Base-by-base conservation (phyloP, 2,888 invertebrate species). In the Keiferia lycopersicella region DNA sequence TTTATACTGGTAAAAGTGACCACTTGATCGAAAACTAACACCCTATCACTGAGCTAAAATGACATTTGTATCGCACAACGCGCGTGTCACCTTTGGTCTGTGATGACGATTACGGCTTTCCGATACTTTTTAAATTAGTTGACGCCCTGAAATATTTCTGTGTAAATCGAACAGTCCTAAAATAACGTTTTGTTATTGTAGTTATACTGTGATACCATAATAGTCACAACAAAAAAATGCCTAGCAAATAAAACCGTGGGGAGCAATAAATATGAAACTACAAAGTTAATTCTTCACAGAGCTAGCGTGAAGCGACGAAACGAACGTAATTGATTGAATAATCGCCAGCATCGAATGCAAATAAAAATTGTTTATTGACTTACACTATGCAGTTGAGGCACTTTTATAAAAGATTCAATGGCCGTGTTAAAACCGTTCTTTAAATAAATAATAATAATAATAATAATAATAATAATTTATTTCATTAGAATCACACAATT, bases 321-420 rank as follows among this genome's bases (percentile, higher is more conserved):
- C 56, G 56, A 56, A 56, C 7, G 30, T 56, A 56, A 56, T 56
- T 56, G 56, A 56, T 56, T 56, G 56, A 56, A 56, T 56, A 34
- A 56, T 56, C 34, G 56, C 56, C 34, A 34, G 56, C 34, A 26
- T 34, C 56, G 30, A 34, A 34, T n/a, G 30, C 34, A 56, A 56
- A 30, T 56, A 56, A 65, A 68, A 65, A 68, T 66, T 68, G 66
- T 68, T 56, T 56, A 56, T 56, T 56, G 56, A 56, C 56, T 56
- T 34, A 34, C 56, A 34, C 56, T 56, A 56, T 56, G 56, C 56
- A 56, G 14, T 56, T 26, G 26, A 56, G 26, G 26, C 26, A 56
- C 56, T 56, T 56, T 56, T 56, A 56, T 56, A 56, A 56, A 56
- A 34, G 34, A 26, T 56, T 30, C 34, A 34, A 10, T 45, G 45